Conservation (phyloP, 53 echinoderm and acorn worm species). For the Glandiceps talaboti region DNA sequence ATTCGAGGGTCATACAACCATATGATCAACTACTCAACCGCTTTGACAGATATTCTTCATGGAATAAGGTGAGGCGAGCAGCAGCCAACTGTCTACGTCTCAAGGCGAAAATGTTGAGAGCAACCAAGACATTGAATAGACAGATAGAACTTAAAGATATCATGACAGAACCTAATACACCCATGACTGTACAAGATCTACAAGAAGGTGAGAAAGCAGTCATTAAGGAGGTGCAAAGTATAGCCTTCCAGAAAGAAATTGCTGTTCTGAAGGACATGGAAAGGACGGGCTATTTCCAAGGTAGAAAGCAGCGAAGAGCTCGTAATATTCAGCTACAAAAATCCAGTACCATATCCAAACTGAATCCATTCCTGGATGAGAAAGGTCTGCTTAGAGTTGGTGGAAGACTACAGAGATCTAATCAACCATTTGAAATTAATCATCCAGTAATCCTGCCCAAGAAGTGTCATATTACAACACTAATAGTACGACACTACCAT, state of each 20-base stretch:
- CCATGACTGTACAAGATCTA: slow-evolving; percentile 20
- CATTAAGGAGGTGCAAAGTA: slow-evolving; percentile 12
- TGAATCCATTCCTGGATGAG: slow-evolving; percentile 25
- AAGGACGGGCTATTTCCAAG: background rate
- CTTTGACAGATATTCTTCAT: no score
- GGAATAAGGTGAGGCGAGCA: no score
- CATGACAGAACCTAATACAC: no score
- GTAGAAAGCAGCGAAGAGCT: background rate
- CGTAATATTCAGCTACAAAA: background rate
- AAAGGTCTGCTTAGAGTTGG: slow-evolving; percentile 18
- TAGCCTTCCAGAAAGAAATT: slow-evolving; percentile 3
- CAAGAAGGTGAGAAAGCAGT: slow-evolving; percentile 12
- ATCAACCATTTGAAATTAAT: background rate
- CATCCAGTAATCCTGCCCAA: background rate
- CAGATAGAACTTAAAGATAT: no score
- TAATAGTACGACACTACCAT: slow-evolving; percentile 1
- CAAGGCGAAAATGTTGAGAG: no score
- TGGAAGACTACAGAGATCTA: background rate
- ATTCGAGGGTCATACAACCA: no score
- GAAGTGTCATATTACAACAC: background rate
- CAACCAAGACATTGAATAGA: no score
- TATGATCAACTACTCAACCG: no score
- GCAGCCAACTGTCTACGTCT: no score
- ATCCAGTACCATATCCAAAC: slow-evolving; percentile 9
- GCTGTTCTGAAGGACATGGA: slow-evolving; percentile 9